Conservation (phyloP, 2,113 vertebrate species). For the Forbesichthys papilliferus region DNA sequence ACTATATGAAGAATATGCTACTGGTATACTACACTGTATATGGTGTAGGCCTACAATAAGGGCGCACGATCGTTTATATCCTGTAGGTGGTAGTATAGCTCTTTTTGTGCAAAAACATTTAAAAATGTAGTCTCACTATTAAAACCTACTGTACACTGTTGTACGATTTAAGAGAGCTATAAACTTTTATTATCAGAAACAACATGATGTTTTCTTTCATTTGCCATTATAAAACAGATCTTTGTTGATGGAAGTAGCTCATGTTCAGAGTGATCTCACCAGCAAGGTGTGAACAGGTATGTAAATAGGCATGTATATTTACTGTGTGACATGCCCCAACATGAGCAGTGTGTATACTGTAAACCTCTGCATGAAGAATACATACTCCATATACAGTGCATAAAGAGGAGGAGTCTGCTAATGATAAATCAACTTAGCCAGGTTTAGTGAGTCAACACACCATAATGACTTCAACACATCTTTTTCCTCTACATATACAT, state of each 20-base stretch:
- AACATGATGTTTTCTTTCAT: constrained; percentile 34
- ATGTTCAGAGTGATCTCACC: constrained; percentile 14
- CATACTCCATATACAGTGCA: constrained; percentile 1
- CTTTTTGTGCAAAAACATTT: constrained; percentile 15
- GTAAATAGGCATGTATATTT: constrained; percentile 52
- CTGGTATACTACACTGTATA: neutral
- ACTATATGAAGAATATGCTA: neutral
- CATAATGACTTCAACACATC: neutral
- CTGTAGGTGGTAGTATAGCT: constrained; percentile 62
- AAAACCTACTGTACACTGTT: neutral
- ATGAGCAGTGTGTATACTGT: constrained; percentile 47
- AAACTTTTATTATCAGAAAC: constrained; percentile 28
- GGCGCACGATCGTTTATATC: constrained; percentile 32
- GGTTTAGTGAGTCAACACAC: neutral
- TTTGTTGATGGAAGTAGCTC: constrained; percentile 20
- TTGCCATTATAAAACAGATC: constrained; percentile 22
- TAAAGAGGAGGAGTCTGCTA: neutral
- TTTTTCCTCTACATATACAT: neutral
- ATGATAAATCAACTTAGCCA: neutral
- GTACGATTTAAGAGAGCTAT: constrained; percentile 3
- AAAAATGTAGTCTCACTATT: neutral
- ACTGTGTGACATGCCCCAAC: constrained; percentile 40
- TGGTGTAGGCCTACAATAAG: neutral
- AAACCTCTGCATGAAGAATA: constrained; percentile 18
- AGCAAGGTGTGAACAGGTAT: constrained; percentile 46